These are phyloP conservation scores for Phrynosoma platyrhinos DNA, from an alignment of 2,113 vertebrate genomes.

Conservation along the genomic window DNA sequence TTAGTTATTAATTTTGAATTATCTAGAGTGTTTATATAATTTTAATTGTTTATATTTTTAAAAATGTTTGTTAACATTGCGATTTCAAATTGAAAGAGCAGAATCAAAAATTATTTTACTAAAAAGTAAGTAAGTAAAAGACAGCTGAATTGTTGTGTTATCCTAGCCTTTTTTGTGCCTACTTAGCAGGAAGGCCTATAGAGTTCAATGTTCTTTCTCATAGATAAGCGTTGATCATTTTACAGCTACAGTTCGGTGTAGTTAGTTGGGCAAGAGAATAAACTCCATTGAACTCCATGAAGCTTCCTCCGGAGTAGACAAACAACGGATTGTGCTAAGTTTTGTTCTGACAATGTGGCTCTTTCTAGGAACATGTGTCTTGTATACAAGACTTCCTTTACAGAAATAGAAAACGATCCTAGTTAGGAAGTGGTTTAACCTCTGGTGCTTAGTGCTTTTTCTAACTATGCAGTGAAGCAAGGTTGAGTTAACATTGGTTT, in stretches of 20 bases:
- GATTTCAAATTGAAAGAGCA: too few relatives aligned
- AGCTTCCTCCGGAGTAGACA: neutral
- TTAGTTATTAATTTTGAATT: too few relatives aligned
- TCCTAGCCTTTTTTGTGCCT: neutral
- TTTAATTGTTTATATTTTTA: too few relatives aligned
- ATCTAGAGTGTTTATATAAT: too few relatives aligned
- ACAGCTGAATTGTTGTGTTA: neutral
- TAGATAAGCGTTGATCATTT: neutral
- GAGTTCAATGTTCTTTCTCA: neutral
- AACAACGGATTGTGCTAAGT: too few relatives aligned
- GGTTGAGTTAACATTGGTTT: neutral
- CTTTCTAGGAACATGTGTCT: neutral
- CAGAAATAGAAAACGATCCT: neutral
- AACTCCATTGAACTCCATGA: neutral
- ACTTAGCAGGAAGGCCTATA: neutral
- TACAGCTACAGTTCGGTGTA: too few relatives aligned
- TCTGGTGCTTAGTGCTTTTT: neutral
- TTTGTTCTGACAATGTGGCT: neutral
- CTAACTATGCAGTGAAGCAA: neutral
- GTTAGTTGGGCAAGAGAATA: neutral
- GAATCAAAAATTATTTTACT: too few relatives aligned
- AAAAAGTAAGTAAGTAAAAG: too few relatives aligned
- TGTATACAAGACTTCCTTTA: neutral
- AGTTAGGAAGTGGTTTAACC: constrained; percentile 2
- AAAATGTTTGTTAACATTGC: too few relatives aligned